These are phyloP conservation scores for Trogon surrucura DNA, from an alignment of 2,113 vertebrate species.

Conservation along the genomic window DNA sequence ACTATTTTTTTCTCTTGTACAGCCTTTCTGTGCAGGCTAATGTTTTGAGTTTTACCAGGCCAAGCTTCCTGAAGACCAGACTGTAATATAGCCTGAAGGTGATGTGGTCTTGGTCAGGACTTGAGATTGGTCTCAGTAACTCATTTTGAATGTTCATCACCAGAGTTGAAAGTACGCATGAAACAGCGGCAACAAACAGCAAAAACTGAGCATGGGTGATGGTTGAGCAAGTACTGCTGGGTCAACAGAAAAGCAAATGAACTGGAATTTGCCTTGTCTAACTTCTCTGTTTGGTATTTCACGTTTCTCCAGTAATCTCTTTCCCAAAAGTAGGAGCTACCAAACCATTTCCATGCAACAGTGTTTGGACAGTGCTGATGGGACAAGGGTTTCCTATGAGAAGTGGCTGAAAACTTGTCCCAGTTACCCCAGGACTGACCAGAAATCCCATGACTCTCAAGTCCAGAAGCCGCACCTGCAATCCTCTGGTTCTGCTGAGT, in stretches of 20 bases:
- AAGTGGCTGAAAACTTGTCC: constrained; percentile 4
- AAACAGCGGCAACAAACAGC: neutral
- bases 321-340: neutral
- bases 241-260: neutral
- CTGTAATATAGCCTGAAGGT: neutral
- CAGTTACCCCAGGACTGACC: neutral
- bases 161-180: neutral
- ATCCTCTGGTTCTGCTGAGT: constrained; percentile 52
- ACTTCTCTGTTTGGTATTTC: neutral
- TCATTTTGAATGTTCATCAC: neutral
- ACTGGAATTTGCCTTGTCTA: constrained; percentile 22
- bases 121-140: neutral
- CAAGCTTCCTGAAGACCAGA: neutral
- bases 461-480: neutral
- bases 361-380: neutral
- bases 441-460: neutral
- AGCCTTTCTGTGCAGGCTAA: neutral
- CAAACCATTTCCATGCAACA: neutral
- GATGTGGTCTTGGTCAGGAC: neutral
- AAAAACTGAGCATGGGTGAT: neutral
- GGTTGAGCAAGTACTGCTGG: neutral
- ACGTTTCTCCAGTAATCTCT: neutral
- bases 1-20: neutral
- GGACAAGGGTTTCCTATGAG: neutral
- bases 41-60: neutral